Base-by-base conservation (phyloP, 2,888 invertebrate genomes). In the Eupithecia abbreviata region DNA sequence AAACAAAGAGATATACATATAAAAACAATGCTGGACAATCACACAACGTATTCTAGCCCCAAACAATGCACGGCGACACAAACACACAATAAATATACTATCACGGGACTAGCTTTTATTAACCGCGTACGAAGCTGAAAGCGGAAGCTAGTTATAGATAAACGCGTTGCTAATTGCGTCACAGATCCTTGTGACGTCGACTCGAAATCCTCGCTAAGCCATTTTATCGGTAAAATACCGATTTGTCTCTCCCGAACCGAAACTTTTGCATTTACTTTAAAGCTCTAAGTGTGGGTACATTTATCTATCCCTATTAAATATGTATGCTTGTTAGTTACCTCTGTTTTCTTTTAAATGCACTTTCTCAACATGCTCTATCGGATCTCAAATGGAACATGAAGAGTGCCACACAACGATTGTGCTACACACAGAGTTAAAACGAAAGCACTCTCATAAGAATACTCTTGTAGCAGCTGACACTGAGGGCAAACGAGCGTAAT, bases 131-230 rank as follows among this genome's bases (percentile, higher is more conserved):
- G 9, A 58, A 58, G 4, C 18, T 10, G 9, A 10, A 18, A 58
- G 58, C 18, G 15, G 58, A 58, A 58, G 58, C 58, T 18, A 58
- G 58, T 58, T 4, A 18, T 10, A 58, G 3, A 62, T 42, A 67
- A 67, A 67, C 0, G 15, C n/a, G 67, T 43, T 62, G 43, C 43
- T 62, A 72, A 62, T 70, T 72, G 62, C 42, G 45, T 43, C 67
- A 68, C 41, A 68, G 45, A 68, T 84, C 85, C 79, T 82, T 83
- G 80, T 83, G 86, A 85, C 84, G 84, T 84, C 84, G 45, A n/a
- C 45, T 42, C 67, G 18, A 42, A 43, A 18, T 45, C 43, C 45
- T 68, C n/a, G n/a, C 67, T 68, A 68, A 68, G 67, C 67, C n/a
- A 45, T n/a, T 68, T 58, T 62, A 62, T 62, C 62, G 30, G 62